Evolutionary conservation across 1,140 invertebrate species (phyloP).

Genomic region (Megathymus violae): DNA sequence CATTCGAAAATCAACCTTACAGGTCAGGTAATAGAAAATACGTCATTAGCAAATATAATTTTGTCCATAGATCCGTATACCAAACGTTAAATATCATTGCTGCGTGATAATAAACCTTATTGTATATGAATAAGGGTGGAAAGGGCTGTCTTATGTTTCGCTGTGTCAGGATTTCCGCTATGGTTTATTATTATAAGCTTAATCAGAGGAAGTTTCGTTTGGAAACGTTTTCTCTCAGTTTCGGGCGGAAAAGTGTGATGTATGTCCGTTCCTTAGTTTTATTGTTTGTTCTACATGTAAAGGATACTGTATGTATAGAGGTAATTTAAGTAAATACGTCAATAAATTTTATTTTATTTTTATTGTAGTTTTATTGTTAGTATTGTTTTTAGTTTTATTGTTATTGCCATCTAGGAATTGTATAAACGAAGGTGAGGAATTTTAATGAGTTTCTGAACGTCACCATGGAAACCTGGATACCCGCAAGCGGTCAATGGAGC

Average conservation of each 20-base stretch:
- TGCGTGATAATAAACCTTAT: slow-evolving; percentile 37
- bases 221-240: slow-evolving; percentile 13
- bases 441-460: too few relatives aligned
- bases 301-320: neutral
- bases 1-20: slow-evolving; percentile 5
- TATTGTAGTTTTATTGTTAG: neutral
- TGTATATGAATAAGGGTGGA: slow-evolving; percentile 12
- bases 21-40: neutral
- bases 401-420: too few relatives aligned
- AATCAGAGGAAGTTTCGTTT: slow-evolving; percentile 59
- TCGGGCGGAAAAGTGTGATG: slow-evolving; percentile 21
- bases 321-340: too few relatives aligned
- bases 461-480: too few relatives aligned
- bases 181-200: slow-evolving; percentile 70
- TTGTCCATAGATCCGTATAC: neutral
- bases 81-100: neutral
- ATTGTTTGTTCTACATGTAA: slow-evolving; percentile 19
- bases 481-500: too few relatives aligned
- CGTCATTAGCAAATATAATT: neutral
- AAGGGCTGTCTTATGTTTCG: slow-evolving; percentile 19
- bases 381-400: too few relatives aligned
- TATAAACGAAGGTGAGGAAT: too few relatives aligned
- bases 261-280: slow-evolving; percentile 12
- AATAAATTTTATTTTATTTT: too few relatives aligned
- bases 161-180: slow-evolving; percentile 47